phyloP scores from a whole-genome alignment of 2,888 invertebrate species.

The Hymenopus coronatus region DNA sequence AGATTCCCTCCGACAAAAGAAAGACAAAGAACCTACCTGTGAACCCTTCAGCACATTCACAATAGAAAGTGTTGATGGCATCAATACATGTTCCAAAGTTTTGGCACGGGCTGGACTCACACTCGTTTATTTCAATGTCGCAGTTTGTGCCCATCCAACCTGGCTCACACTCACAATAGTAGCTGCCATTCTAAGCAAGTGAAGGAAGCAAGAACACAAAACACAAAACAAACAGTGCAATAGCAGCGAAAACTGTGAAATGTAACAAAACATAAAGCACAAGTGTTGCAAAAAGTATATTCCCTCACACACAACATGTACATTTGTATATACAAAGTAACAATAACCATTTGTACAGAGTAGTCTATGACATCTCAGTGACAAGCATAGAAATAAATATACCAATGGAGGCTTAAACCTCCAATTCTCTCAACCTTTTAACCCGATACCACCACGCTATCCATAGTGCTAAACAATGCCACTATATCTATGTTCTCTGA shows the following conservation, averaged over 20 bases:
- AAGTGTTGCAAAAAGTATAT: no score
- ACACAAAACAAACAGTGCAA: background rate
- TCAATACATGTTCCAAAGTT: slow-evolving; percentile 77
- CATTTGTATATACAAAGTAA: no score
- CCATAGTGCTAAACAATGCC: no score
- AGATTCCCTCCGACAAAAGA: background rate
- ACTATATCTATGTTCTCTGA: no score
- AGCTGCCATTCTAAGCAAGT: slow-evolving; percentile 50
- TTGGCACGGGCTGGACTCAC: slow-evolving; percentile 71
- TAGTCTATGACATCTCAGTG: no score
- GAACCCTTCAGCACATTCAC: slow-evolving; percentile 76
- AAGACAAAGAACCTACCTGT: slow-evolving; percentile 53
- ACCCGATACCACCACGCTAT: no score
- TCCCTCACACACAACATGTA: background rate
- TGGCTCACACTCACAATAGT: slow-evolving; percentile 66
- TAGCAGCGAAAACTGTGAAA: background rate
- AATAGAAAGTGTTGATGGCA: slow-evolving; percentile 73
- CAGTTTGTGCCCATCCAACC: slow-evolving; percentile 71
- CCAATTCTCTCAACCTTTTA: no score
- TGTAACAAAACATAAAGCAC: background rate
- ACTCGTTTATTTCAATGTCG: slow-evolving; percentile 79
- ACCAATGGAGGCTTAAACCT: no score
- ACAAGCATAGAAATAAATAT: no score
- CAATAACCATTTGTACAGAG: no score
- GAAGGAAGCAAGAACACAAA: background rate